These are phyloP conservation scores for Tiliacea citrago DNA, from an alignment of 2,888 invertebrate genomes.

Conservation along the genomic window DNA sequence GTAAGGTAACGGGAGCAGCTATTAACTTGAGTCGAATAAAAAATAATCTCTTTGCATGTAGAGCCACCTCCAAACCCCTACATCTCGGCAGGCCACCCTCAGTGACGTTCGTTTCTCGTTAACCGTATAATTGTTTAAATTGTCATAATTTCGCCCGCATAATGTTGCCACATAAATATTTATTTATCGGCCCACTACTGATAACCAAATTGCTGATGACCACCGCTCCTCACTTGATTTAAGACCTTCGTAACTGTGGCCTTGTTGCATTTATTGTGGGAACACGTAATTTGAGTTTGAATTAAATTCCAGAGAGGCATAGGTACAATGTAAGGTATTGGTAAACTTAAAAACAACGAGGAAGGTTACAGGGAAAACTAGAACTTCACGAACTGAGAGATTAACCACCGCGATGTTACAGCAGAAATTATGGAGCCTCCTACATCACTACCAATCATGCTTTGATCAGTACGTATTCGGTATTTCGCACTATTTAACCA, in stretches of 20 bases:
- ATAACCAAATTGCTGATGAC: constrained; percentile 74
- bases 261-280: constrained; percentile 36
- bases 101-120: constrained; percentile 78
- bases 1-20: too few species aligned
- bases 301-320: constrained; percentile 26
- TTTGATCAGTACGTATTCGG: background rate
- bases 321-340: constrained; percentile 1
- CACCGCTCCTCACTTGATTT: constrained; percentile 72
- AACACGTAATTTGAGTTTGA: constrained; percentile 28
- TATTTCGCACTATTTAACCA: too few species aligned
- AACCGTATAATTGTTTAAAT: constrained; percentile 87
- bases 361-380: background rate
- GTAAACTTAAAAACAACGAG: constrained; percentile 3
- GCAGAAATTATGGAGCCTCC: background rate
- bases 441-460: background rate
- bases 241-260: constrained; percentile 63
- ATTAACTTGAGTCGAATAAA: background rate
- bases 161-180: constrained; percentile 84
- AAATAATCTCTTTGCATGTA: constrained; percentile 42
- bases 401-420: background rate
- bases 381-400: background rate
- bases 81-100: constrained; percentile 75
- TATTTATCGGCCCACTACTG: constrained; percentile 78
- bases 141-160: constrained; percentile 87
- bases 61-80: constrained; percentile 65